phyloP scores from a whole-genome alignment of 2,888 invertebrate species.

The Neuroscelio doddi region DNA sequence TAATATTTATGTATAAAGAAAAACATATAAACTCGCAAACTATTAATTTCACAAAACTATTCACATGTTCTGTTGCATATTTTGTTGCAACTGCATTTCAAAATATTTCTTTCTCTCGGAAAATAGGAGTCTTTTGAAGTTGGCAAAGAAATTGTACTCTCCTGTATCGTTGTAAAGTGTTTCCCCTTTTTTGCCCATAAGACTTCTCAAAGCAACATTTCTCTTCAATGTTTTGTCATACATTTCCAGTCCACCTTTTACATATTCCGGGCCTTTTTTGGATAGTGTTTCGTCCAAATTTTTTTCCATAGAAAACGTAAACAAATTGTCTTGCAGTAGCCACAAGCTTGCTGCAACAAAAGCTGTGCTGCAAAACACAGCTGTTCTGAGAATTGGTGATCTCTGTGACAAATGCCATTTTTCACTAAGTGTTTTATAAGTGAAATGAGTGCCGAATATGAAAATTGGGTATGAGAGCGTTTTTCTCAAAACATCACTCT shows the following conservation, averaged over 20 bases:
- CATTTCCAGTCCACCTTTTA: constrained; percentile 83
- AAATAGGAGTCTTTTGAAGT: constrained; percentile 79
- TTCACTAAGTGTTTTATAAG: background rate
- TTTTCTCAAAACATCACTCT: constrained; percentile 66
- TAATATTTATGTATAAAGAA: too few relatives aligned
- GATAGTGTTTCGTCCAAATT: constrained; percentile 78
- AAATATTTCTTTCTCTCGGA: constrained; percentile 80
- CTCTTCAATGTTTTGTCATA: constrained; percentile 82
- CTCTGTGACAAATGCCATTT: background rate
- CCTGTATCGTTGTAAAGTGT: constrained; percentile 78
- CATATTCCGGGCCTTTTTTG: constrained; percentile 76
- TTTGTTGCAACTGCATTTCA: constrained; percentile 66
- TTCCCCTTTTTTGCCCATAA: constrained; percentile 79
- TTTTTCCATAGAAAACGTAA: constrained; percentile 73
- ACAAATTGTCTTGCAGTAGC: constrained; percentile 69
- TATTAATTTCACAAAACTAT: constrained; percentile 1
- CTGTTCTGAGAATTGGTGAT: background rate
- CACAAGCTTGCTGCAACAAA: background rate
- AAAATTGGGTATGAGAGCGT: background rate
- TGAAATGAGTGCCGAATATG: background rate
- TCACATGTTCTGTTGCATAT: constrained; percentile 3
- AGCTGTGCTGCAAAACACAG: background rate
- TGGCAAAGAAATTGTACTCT: constrained; percentile 79
- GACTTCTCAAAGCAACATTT: constrained; percentile 81
- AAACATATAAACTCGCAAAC: constrained; percentile 12